Percentiles rank a stretch among this genome's conserved stretches.
phyloP scores from a whole-genome alignment of 2,797 vertebrate species.

The Argentina silus region DNA sequence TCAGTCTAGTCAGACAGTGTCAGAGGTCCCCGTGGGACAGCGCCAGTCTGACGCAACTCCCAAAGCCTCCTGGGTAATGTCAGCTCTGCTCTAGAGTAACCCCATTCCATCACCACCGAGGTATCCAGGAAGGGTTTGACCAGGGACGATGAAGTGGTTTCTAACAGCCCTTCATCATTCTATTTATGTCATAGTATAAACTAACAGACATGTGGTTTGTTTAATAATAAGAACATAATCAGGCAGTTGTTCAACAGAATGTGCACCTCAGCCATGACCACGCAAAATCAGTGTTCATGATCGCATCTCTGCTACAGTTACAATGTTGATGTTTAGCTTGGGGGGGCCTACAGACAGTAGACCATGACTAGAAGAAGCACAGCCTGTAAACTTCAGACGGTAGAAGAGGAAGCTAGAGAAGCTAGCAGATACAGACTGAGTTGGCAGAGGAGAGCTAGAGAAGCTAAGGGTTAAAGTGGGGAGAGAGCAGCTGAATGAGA shows the following conservation, averaged over 20 bases:
- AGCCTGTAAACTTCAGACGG: background rate
- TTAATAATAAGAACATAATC: too few relatives aligned
- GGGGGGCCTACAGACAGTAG: background rate
- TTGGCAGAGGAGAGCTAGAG: background rate
- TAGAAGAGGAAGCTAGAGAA: background rate
- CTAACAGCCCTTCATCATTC: too few relatives aligned
- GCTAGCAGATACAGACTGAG: slow-evolving; percentile 2
- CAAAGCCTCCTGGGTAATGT: background rate
- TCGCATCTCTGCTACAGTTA: background rate
- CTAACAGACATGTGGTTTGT: too few relatives aligned
- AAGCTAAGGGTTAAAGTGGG: background rate
- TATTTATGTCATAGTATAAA: too few relatives aligned
- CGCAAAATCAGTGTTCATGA: too few relatives aligned
- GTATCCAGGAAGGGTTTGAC: background rate
- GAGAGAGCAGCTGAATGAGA: background rate
- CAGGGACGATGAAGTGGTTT: background rate
- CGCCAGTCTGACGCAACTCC: background rate
- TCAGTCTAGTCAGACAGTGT: background rate
- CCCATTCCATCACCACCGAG: background rate
- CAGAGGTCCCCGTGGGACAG: background rate
- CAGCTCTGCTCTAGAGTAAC: background rate
- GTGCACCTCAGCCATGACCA: too few relatives aligned
- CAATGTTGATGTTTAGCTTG: background rate
- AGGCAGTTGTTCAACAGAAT: too few relatives aligned
- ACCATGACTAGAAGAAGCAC: background rate